Base-by-base conservation (phyloP, 1,140 invertebrate species). In the Polyergus mexicanus region DNA sequence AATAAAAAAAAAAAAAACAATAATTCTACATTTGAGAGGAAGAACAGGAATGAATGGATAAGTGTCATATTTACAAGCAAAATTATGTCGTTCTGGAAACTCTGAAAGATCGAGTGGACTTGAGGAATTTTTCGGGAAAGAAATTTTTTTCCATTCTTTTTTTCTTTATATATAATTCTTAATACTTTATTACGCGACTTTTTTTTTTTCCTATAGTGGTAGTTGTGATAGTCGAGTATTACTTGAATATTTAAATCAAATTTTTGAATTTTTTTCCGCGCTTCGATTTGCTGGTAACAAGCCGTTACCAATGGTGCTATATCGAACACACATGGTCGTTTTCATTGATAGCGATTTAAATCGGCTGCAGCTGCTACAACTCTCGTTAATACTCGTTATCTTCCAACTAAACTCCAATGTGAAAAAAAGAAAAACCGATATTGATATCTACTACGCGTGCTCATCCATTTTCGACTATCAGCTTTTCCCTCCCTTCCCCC, bases 301-400 rank as follows among this genome's bases (percentile, higher is more conserved):
- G 25, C 22, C 28, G 19, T 44, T 56, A n/a, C 16, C 8, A 22
- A 2, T 13, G 2, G 13, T 28, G 16, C 68, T 41, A 68, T 32
- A 35, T 81, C 56, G n/a, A 83, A 38, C 56, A 7, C 56, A 7
- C 16, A 38, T 51, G 66, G 41, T 68, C 28, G 16, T 75, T 56
- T 2, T 25, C 22, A 16, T 54, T 51, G 78, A 88, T 84, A 71
- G n/a, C 62, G 56, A 84, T 77, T 87, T 25, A 76, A 58, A 77
- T 51, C 11, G 63, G 7, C 13, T 41, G 47, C 78, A 75, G 54
- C 78, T 77, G 80, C 25, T 38, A 28, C 38, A 22, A n/a, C 38
- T 72, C 68, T 72, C 68, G 28, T 83, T 83, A 83, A 83, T 72
- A 74, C 68, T 74, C 13, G 66, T 88, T 88, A 87, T 87, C 72